Percentiles rank a stretch among this genome's conserved stretches.
Evolutionary conservation across 2,888 invertebrate genomes (phyloP).

Genomic region (Epirrita christyi): DNA sequence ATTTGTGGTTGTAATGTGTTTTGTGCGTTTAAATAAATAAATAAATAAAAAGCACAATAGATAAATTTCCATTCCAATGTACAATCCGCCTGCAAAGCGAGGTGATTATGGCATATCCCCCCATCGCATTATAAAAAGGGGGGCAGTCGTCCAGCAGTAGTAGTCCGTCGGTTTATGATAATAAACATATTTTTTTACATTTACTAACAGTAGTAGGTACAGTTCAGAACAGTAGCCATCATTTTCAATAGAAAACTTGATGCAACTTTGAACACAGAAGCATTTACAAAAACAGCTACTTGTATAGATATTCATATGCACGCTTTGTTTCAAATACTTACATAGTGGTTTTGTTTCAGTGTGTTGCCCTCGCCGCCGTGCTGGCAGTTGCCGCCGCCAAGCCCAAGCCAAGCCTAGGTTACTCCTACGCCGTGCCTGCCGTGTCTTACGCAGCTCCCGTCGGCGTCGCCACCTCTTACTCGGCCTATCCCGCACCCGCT

Average conservation of each 20-base stretch:
- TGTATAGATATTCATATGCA: background rate
- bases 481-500: constrained; percentile 14
- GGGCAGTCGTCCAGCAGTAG: too few relatives aligned
- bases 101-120: too few relatives aligned
- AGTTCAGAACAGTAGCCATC: too few relatives aligned
- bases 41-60: too few relatives aligned
- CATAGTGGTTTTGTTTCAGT: constrained; percentile 43
- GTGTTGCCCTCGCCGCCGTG: constrained; percentile 48
- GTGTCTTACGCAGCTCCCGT: background rate
- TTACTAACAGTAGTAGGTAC: too few relatives aligned
- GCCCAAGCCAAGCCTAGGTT: constrained; percentile 49
- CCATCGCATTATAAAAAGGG: too few relatives aligned
- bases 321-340: background rate
- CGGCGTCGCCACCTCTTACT: background rate
- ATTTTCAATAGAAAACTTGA: background rate
- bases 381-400: constrained; percentile 65
- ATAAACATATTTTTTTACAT: too few relatives aligned
- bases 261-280: background rate
- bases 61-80: too few relatives aligned
- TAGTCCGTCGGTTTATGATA: too few relatives aligned
- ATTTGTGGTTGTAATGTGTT: too few relatives aligned
- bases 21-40: too few relatives aligned
- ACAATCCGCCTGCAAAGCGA: too few relatives aligned
- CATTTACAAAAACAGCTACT: background rate
- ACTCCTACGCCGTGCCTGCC: constrained; percentile 3